phyloP scores from a whole-genome alignment of 2,113 vertebrate species.

The Pongo pygmaeus region DNA sequence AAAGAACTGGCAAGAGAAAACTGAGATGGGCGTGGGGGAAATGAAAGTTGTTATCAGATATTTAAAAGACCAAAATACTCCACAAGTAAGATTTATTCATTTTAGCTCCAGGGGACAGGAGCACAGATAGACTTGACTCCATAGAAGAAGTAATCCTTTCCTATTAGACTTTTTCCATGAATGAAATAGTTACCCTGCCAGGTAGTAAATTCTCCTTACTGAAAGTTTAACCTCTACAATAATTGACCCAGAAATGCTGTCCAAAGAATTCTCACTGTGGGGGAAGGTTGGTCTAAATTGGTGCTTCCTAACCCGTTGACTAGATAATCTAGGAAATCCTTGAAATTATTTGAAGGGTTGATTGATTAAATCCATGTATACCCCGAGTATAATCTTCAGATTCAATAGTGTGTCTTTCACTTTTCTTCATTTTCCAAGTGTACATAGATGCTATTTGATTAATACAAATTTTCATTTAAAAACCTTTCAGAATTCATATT shows the following conservation, averaged over 20 bases:
- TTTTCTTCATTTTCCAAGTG: constrained; percentile 2
- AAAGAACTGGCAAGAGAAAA: background rate
- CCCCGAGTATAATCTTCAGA: background rate
- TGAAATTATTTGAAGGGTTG: background rate
- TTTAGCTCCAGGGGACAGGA: background rate
- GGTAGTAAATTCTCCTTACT: background rate
- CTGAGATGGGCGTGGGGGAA: background rate
- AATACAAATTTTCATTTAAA: background rate
- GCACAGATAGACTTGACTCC: background rate
- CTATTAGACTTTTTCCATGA: background rate
- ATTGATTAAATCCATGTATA: background rate
- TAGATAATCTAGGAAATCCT: background rate
- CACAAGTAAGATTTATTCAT: background rate
- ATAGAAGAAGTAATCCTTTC: background rate
- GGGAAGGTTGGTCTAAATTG: background rate
- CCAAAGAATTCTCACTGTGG: background rate
- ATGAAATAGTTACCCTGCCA: background rate
- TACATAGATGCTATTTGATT: background rate
- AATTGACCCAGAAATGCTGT: background rate
- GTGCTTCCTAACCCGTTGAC: background rate
- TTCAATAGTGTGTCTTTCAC: background rate
- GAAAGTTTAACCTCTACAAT: background rate
- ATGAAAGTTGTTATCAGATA: background rate
- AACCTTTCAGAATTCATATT: background rate
- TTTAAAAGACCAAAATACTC: background rate